These are phyloP conservation scores for Hydropsyche tenuis DNA, from an alignment of 1,140 invertebrate genomes.

Conservation along the genomic window DNA sequence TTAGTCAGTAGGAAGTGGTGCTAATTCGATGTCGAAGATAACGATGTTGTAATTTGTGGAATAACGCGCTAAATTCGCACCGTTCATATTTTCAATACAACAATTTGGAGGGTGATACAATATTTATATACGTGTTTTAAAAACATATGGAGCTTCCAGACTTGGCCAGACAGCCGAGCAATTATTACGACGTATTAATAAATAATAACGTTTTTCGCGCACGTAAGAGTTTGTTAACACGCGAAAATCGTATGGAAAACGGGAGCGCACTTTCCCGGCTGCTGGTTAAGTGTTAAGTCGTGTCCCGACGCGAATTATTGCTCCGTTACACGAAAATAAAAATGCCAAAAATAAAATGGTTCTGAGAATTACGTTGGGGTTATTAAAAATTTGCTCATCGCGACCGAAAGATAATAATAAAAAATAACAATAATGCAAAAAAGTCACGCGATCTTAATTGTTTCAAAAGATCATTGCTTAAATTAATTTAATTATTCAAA, in stretches of 20 bases:
- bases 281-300: constrained; percentile 3
- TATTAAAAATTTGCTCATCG: constrained; percentile 12
- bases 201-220: neutral
- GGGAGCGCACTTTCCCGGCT: neutral
- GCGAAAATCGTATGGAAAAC: neutral
- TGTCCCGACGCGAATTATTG: neutral
- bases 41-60: no score
- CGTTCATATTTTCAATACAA: no score
- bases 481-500: no score
- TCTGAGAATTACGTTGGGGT: neutral
- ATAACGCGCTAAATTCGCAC: no score
- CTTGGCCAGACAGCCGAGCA: neutral
- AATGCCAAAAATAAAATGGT: neutral
- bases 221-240: neutral
- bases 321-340: neutral
- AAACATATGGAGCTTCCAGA: neutral
- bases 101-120: no score
- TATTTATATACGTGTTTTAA: no score
- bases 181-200: neutral
- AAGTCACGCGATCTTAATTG: constrained; percentile 4
- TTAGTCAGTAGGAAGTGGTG: no score
- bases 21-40: no score
- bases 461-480: no score
- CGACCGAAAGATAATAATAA: neutral
- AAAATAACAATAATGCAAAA: neutral